Conservation (phyloP, 37 sponge, comb jelly and placozoan genomes). For the Lycopodina hypogea region DNA sequence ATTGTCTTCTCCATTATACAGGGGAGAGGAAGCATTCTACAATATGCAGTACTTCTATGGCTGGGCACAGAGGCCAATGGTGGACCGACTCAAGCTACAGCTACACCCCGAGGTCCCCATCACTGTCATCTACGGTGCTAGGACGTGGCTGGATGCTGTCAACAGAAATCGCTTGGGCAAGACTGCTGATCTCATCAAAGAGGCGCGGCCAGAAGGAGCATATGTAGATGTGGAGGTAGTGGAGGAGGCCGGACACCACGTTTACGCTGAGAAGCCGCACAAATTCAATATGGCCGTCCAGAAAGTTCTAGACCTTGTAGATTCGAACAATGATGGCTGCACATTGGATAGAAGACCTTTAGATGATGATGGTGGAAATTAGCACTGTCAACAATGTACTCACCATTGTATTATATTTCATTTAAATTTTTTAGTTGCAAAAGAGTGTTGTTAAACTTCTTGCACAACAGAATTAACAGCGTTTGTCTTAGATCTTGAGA, state of each 20-base stretch:
- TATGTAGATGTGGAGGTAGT: constrained; percentile 64
- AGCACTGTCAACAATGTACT: too few species aligned
- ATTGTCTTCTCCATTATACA: too few species aligned
- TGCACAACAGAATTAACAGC: too few species aligned
- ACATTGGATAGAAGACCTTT: too few species aligned
- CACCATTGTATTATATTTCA: too few species aligned
- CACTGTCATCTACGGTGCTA: constrained; percentile 45
- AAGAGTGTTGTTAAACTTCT: too few species aligned
- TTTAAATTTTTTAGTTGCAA: too few species aligned
- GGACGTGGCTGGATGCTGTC: constrained; percentile 55
- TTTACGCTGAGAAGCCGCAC: constrained; percentile 85
- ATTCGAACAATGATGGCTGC: background rate
- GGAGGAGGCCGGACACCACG: constrained; percentile 52
- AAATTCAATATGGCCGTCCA: constrained; percentile 64
- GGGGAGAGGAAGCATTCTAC: constrained; percentile 66
- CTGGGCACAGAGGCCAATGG: constrained; percentile 56
- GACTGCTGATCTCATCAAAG: constrained; percentile 19
- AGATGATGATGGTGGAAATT: too few species aligned
- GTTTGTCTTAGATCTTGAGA: too few species aligned
- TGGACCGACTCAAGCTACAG: constrained; percentile 7
- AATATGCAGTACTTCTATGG: constrained; percentile 29
- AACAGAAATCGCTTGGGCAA: constrained; percentile 48
- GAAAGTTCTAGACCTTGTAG: constrained; percentile 31
- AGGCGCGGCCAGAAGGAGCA: constrained; percentile 44
- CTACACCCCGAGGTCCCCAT: constrained; percentile 44